These are phyloP conservation scores for Chrysina gloriosa DNA, from an alignment of 2,888 invertebrate species.

Conservation along the genomic window DNA sequence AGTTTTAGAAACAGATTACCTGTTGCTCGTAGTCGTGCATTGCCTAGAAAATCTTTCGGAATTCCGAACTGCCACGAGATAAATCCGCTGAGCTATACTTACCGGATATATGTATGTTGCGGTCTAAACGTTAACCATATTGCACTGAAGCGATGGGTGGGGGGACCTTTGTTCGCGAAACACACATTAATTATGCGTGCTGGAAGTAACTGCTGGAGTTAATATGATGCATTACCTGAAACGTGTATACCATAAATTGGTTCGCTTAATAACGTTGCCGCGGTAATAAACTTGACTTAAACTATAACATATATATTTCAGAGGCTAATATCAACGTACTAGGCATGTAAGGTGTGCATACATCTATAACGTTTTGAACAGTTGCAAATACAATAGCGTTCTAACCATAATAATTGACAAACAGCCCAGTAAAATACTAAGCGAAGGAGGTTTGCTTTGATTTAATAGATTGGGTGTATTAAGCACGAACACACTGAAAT, in stretches of 20 bases:
- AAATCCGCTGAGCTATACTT: conserved; percentile 25
- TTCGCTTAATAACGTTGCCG: conserved; percentile 31
- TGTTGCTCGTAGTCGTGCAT: conserved; percentile 22
- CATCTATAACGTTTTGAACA: neutral
- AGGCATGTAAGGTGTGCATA: neutral
- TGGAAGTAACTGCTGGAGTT: conserved; percentile 33
- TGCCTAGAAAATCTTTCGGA: conserved; percentile 18
- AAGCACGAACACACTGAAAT: too few relatives aligned
- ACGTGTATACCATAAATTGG: conserved; percentile 35
- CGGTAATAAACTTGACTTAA: conserved; percentile 35
- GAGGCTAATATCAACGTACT: conserved; percentile 19
- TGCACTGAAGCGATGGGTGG: neutral
- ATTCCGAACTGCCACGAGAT: conserved; percentile 26
- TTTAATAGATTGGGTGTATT: conserved; percentile 6
- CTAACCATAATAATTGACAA: conserved; percentile 26
- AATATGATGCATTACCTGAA: conserved; percentile 37
- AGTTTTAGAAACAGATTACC: conserved; percentile 18
- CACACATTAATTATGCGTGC: conserved; percentile 34
- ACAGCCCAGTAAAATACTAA: conserved; percentile 18
- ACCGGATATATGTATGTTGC: conserved; percentile 26
- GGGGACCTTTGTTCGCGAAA: conserved; percentile 9
- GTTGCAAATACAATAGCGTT: neutral
- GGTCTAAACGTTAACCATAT: conserved; percentile 25
- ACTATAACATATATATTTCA: conserved; percentile 36
- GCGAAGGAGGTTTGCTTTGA: conserved; percentile 15